These are phyloP conservation scores for Pteropus rufus DNA, from an alignment of 2,797 vertebrate species.

Conservation along the genomic window DNA sequence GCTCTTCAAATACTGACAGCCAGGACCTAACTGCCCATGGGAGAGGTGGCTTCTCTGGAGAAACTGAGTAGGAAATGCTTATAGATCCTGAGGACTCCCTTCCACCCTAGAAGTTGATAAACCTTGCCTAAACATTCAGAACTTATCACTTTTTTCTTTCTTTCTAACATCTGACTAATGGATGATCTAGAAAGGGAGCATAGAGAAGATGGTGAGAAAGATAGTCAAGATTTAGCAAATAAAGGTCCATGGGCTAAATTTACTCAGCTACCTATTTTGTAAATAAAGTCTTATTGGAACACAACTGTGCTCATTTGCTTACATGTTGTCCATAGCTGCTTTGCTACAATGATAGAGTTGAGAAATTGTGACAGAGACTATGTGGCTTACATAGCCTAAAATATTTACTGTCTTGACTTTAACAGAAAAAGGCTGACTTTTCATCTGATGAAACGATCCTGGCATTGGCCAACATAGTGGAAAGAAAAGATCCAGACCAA, in stretches of 20 bases:
- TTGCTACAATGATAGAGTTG: not conserved
- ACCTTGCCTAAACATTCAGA: not conserved
- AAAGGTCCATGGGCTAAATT: not conserved
- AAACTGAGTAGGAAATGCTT: not conserved
- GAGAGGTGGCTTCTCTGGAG: not conserved
- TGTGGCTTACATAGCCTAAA: not conserved
- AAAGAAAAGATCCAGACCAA: not conserved
- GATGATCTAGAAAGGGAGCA: not conserved
- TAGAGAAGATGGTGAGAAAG: not conserved
- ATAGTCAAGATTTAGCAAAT: not conserved
- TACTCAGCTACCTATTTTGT: not conserved
- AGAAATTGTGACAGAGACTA: not conserved
- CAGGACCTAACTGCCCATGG: not conserved
- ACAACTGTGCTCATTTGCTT: not conserved
- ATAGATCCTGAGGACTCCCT: not conserved
- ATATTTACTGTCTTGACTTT: not conserved
- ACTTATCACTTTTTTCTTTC: not conserved
- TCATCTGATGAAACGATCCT: not conserved
- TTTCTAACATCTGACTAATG: not conserved
- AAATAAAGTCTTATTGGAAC: conserved; percentile 19
- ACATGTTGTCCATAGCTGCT: not conserved
- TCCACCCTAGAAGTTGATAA: not conserved
- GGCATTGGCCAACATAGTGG: not conserved
- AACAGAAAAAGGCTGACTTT: not conserved
- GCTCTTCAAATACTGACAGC: not conserved